phyloP scores from a whole-genome alignment of 2,113 vertebrate species.

The Festucalex cinctus region DNA sequence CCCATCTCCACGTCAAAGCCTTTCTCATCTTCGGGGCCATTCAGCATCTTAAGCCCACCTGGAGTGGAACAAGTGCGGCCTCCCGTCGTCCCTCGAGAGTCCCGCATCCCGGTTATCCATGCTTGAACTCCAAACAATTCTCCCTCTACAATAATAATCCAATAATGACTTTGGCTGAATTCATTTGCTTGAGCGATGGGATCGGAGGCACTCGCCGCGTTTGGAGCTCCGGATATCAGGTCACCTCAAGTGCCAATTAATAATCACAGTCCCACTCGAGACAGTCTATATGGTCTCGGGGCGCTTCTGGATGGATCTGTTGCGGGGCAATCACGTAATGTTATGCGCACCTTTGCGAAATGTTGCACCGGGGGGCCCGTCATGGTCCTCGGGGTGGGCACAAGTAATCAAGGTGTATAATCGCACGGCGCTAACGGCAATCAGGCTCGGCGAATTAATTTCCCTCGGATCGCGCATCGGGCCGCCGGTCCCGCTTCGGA shows the following conservation, averaged over 20 bases:
- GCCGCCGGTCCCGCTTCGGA: slow-evolving; percentile 69
- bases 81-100: slow-evolving; percentile 51
- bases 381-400: slow-evolving; percentile 73
- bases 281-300: slow-evolving; percentile 69
- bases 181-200: slow-evolving; percentile 58
- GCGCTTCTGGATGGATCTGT: slow-evolving; percentile 67
- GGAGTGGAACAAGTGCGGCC: slow-evolving; percentile 41
- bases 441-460: slow-evolving; percentile 76
- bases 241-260: slow-evolving; percentile 76
- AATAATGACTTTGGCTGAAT: slow-evolving; percentile 68
- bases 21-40: slow-evolving; percentile 21
- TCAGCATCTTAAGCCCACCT: slow-evolving; percentile 39
- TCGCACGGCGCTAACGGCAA: slow-evolving; percentile 75
- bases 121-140: slow-evolving; percentile 71
- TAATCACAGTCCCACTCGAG: slow-evolving; percentile 78
- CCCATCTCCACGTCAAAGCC: slow-evolving; percentile 25
- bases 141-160: slow-evolving; percentile 69
- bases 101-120: slow-evolving; percentile 53
- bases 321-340: slow-evolving; percentile 78
- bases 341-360: slow-evolving; percentile 73
- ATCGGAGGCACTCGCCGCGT: slow-evolving; percentile 45
- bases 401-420: slow-evolving; percentile 80
- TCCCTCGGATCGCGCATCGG: slow-evolving; percentile 63
- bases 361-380: slow-evolving; percentile 60
- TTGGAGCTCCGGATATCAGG: slow-evolving; percentile 60